Evolutionary conservation across 2,888 invertebrate genomes (phyloP).

Genomic region (Mesorhabditis spiculigera): DNA sequence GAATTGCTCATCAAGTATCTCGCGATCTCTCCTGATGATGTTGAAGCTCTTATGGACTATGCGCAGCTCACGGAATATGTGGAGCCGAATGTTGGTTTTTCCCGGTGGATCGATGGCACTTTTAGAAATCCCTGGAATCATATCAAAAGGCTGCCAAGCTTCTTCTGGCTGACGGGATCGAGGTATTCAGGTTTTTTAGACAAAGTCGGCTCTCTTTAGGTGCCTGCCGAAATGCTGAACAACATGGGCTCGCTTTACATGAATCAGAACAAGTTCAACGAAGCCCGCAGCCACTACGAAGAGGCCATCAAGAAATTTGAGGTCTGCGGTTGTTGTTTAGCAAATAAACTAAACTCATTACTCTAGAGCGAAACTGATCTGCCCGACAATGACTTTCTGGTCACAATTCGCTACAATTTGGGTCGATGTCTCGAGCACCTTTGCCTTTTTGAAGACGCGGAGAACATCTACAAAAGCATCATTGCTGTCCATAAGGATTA

Average conservation of each 20-base stretch:
- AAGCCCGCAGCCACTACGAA: constrained; percentile 69
- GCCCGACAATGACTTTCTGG: constrained; percentile 11
- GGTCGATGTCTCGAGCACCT: constrained; percentile 88
- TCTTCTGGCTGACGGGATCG: constrained; percentile 73
- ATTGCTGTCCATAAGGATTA: constrained; percentile 96
- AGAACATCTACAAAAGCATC: constrained; percentile 92
- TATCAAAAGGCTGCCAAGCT: constrained; percentile 90
- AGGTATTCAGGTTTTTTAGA: constrained; percentile 90
- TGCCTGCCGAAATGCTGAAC: constrained; percentile 91
- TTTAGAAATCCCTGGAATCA: constrained; percentile 78
- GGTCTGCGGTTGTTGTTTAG: constrained; percentile 12
- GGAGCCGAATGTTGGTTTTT: constrained; percentile 69
- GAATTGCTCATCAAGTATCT: constrained; percentile 87
- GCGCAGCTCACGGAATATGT: constrained; percentile 95
- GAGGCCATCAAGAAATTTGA: constrained; percentile 18
- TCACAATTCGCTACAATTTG: constrained; percentile 79
- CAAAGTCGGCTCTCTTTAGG: constrained; percentile 78
- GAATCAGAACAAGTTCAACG: constrained; percentile 78
- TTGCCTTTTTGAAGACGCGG: constrained; percentile 87
- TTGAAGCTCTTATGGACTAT: constrained; percentile 88
- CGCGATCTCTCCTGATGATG: constrained; percentile 93
- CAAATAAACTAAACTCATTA: constrained; percentile 1
- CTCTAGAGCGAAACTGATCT: constrained; percentile 64
- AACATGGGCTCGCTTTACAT: constrained; percentile 88
- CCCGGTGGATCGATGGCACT: not conserved